Evolutionary conservation across 2,113 vertebrate genomes (phyloP), one percentile per base, ranked within the genome.

Genomic region (Chauna torquata): DNA sequence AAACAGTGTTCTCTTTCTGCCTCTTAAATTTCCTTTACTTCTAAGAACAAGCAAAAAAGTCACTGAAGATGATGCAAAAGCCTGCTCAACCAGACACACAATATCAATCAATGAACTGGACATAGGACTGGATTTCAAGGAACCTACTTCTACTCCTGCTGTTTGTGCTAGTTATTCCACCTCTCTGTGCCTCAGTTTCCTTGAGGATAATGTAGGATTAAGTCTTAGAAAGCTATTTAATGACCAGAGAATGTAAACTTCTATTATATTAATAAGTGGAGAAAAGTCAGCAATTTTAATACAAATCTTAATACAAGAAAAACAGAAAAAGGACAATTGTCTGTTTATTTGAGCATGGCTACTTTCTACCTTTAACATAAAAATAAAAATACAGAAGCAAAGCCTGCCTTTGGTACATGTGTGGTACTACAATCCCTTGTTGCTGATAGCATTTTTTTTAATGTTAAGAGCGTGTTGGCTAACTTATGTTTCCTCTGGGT

Each of bases 401-500:
- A 92, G 30, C 40, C 54, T 80, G 45, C 24, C 62, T 96, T 91
- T 84, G 80, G 89, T 90, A 69, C 55, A 72, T 72, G 45, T 83
- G 86, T 82, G 86, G 86, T 71, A 92, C 61, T 86, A 45, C 69
- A 86, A 76, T 91, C 88, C 84, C 90, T 88, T 92, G 72, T 62
- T 95, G 81, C 88, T 93, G 93, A 96, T 88, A 71, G 72, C 47
- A 86, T 85, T 94, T 97, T 97, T 47, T 92, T 87, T 90, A 97
- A 94, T 69, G 79, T 78, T 93, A 96, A 97, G 90, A 95, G 92
- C 87, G 80, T 95, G 82, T 96, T 91, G 78, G 79, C 79, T 94
- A 92, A 96, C 85, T 84, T 91, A 88, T 62, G 87, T 95, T 97
- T 96, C 95, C 90, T 97, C 94, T 95, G 92, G 95, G 94, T 91